A percentile compares a stretch with the other conserved stretches of the same genome.
These are phyloP conservation scores for Melanotaenia boesemani DNA, from an alignment of 2,797 vertebrate genomes.

Conservation along the genomic window DNA sequence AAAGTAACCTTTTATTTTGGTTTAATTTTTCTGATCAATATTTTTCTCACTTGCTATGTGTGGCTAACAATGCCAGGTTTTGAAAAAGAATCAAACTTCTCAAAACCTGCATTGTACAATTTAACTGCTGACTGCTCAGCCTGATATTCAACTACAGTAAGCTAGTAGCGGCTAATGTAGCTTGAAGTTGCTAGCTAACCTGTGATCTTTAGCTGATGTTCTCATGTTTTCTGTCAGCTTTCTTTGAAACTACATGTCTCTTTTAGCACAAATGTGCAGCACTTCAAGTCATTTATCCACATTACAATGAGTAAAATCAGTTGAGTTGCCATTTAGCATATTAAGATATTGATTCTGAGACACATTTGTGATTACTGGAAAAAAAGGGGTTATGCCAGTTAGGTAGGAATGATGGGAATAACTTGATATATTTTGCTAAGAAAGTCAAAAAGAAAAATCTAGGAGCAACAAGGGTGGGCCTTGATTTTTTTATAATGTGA, in stretches of 20 bases:
- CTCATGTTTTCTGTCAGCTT: neutral
- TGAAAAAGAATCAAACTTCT: no score
- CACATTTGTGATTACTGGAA: neutral
- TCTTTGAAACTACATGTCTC: neutral
- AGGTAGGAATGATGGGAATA: neutral
- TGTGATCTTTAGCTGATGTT: neutral
- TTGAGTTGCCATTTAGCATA: neutral
- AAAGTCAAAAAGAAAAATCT: neutral
- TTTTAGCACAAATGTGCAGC: neutral
- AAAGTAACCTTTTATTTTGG: neutral
- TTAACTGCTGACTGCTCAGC: neutral
- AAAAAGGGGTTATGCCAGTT: neutral
- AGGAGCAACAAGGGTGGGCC: constrained; percentile 13
- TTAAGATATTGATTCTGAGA: neutral
- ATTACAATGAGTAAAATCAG: neutral
- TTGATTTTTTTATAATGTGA: constrained; percentile 18
- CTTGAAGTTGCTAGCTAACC: constrained; percentile 1
- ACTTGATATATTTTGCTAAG: neutral
- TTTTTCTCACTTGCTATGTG: no score
- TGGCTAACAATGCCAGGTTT: neutral
- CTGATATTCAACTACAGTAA: neutral
- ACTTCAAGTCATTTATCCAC: neutral
- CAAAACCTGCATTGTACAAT: constrained; percentile 14
- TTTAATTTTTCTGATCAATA: neutral
- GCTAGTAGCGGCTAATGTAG: neutral